Conservation (phyloP, 2,888 invertebrate genomes). For the Troides helena region DNA sequence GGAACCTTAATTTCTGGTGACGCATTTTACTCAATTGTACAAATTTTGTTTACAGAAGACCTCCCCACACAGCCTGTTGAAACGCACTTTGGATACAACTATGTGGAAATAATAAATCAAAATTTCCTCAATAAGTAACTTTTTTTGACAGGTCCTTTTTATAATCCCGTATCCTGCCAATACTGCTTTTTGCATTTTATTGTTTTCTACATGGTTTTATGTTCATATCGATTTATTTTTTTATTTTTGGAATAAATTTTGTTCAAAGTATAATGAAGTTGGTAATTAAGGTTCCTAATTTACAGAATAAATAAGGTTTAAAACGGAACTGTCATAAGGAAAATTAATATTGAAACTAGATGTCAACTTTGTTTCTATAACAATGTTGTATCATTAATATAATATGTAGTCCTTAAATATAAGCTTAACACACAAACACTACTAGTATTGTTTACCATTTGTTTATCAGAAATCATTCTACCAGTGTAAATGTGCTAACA, state of each 20-base stretch:
- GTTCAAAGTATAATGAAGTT: conserved; percentile 70
- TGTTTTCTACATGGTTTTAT: conserved; percentile 78
- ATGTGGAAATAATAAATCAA: conserved; percentile 80
- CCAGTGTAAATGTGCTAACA: conserved; percentile 27
- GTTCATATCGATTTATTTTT: conserved; percentile 73
- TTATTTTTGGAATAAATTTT: conserved; percentile 80
- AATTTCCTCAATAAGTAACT: conserved; percentile 75
- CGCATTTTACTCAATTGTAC: conserved; percentile 66
- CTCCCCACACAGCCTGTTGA: conserved; percentile 76
- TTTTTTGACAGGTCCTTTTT: conserved; percentile 75
- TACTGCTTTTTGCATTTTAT: conserved; percentile 65
- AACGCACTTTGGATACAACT: conserved; percentile 78
- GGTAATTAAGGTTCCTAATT: conserved; percentile 76
- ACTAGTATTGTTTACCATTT: conserved; percentile 26
- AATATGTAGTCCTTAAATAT: conserved; percentile 19
- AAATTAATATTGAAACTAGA: conserved; percentile 15
- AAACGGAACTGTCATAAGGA: conserved; percentile 24
- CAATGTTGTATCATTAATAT: conserved; percentile 16
- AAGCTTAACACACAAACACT: conserved; percentile 19
- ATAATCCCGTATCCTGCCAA: conserved; percentile 66
- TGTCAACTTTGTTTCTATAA: conserved; percentile 17
- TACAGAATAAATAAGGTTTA: conserved; percentile 23
- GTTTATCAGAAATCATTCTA: conserved; percentile 20
- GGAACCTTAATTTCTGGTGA: conserved; percentile 73
- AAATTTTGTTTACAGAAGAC: conserved; percentile 78